These are phyloP conservation scores for Pristionchus arcanus DNA, from an alignment of 2,888 invertebrate genomes.

Conservation along the genomic window DNA sequence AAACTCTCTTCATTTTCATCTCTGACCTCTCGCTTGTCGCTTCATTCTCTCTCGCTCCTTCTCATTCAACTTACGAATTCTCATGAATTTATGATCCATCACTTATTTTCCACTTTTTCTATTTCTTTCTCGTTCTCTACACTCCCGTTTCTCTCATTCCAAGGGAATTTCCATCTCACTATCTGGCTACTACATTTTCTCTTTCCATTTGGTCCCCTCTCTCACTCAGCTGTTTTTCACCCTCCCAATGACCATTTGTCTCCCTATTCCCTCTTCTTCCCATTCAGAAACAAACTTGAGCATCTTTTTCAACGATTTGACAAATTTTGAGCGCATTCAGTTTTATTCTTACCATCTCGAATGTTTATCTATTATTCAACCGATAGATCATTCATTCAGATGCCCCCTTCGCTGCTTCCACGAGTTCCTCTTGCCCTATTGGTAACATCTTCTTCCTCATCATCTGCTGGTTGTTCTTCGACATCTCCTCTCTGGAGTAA, in stretches of 20 bases:
- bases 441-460: constrained; percentile 7
- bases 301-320: not conserved
- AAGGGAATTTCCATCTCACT: not conserved
- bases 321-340: not conserved
- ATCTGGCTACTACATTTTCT: constrained; percentile 32
- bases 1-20: not conserved
- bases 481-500: not conserved
- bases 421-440: constrained; percentile 26
- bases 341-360: not conserved
- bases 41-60: not conserved
- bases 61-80: not conserved
- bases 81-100: constrained; percentile 33
- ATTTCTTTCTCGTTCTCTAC: constrained; percentile 3
- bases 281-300: not conserved
- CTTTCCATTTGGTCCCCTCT: constrained; percentile 34
- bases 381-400: not conserved
- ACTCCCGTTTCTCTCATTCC: constrained; percentile 9
- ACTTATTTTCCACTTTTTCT: not conserved
- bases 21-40: not conserved
- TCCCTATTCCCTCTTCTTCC: not conserved
- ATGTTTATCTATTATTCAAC: not conserved
- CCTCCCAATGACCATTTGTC: not conserved
- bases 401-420: constrained; percentile 36
- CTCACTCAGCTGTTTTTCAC: constrained; percentile 21
- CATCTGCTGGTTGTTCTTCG: constrained; percentile 6